These are phyloP conservation scores for Dryococelus australis DNA, from an alignment of 2,888 invertebrate species.

Conservation along the genomic window DNA sequence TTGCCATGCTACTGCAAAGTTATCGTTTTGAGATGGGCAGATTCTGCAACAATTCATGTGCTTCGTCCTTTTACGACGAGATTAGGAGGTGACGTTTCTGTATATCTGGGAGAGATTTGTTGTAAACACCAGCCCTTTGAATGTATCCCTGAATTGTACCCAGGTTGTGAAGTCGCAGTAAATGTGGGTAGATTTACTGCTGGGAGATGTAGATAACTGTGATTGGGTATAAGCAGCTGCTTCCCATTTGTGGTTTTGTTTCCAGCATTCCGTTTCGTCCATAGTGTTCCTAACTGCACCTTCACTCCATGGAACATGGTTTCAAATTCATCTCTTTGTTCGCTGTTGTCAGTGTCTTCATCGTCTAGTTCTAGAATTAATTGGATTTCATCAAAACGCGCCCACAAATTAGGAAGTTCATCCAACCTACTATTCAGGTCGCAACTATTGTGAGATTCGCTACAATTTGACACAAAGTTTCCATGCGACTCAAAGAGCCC, in stretches of 20 bases:
- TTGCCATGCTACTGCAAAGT: background rate
- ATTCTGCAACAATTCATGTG: too few relatives aligned
- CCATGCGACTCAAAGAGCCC: background rate
- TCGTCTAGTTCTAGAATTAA: background rate
- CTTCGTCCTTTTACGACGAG: background rate
- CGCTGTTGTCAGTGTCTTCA: background rate
- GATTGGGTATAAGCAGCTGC: too few relatives aligned
- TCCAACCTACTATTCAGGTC: background rate
- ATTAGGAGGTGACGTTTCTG: constrained; percentile 42
- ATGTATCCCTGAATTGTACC: too few relatives aligned
- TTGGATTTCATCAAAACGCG: background rate
- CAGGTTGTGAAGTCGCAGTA: too few relatives aligned
- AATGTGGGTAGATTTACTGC: too few relatives aligned
- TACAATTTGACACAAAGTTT: background rate
- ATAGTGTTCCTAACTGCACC: too few relatives aligned
- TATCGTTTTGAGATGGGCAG: constrained; percentile 23
- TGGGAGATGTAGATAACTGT: too few relatives aligned
- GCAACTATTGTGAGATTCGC: background rate
- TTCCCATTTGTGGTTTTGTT: too few relatives aligned
- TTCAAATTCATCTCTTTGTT: background rate
- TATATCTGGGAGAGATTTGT: too few relatives aligned
- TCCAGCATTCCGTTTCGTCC: too few relatives aligned
- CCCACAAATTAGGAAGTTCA: background rate
- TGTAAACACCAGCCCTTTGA: too few relatives aligned
- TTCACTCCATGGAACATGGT: background rate